These are phyloP conservation scores for Hymenochirus boettgeri DNA, from an alignment of 2,113 vertebrate species.

Conservation along the genomic window DNA sequence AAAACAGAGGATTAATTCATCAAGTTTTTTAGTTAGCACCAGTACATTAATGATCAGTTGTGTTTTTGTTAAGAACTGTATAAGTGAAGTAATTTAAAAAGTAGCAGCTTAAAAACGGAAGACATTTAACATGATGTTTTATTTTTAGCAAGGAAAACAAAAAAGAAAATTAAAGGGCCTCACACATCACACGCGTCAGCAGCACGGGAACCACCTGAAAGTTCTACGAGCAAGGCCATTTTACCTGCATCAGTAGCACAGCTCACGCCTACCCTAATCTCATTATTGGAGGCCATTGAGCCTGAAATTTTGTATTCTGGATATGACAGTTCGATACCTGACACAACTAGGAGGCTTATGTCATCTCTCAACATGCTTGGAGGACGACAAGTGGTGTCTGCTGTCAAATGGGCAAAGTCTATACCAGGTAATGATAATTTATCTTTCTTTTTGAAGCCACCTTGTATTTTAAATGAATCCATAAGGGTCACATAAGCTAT, in stretches of 20 bases:
- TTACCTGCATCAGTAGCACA: constrained; percentile 81
- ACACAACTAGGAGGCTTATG: constrained; percentile 83
- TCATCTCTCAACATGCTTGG: constrained; percentile 88
- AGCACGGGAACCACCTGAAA: constrained; percentile 54
- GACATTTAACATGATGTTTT: too few relatives aligned
- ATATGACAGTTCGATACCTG: constrained; percentile 83
- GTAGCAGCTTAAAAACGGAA: too few relatives aligned
- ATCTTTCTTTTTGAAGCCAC: too few relatives aligned
- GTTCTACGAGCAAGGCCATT: constrained; percentile 60
- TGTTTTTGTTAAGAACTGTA: too few relatives aligned
- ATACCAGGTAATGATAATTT: constrained; percentile 72
- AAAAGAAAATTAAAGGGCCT: constrained; percentile 84
- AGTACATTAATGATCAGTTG: too few relatives aligned
- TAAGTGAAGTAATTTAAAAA: too few relatives aligned
- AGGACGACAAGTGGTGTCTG: constrained; percentile 86
- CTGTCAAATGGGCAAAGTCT: constrained; percentile 94
- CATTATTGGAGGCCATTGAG: constrained; percentile 89
- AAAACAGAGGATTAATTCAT: too few relatives aligned
- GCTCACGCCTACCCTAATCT: constrained; percentile 83
- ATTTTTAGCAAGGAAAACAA: constrained; percentile 85
- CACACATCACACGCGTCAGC: constrained; percentile 52
- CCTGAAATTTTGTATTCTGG: constrained; percentile 86
- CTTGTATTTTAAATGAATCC: too few relatives aligned
- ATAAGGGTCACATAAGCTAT: too few relatives aligned
- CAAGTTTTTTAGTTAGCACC: too few relatives aligned